Conservation (phyloP, 2,888 invertebrate species). For the Corbicula japonica region DNA sequence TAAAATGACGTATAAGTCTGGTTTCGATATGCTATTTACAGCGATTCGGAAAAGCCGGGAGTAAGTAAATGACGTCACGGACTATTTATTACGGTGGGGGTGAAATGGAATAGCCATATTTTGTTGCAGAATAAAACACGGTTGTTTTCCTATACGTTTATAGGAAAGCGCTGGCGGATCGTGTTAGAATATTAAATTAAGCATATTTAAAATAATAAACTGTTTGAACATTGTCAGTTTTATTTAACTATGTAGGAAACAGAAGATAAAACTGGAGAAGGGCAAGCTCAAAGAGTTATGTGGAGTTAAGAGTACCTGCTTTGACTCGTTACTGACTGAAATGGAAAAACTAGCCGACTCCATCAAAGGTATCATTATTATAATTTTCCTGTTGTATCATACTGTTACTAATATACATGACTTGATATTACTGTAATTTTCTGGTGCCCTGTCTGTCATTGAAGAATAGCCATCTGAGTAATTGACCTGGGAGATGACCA, state of each 20-base stretch:
- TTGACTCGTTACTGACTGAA: constrained; percentile 75
- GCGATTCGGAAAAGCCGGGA: too few species aligned
- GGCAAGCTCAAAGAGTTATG: constrained; percentile 75
- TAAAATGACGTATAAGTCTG: too few species aligned
- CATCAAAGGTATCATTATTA: constrained; percentile 57
- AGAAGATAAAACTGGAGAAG: constrained; percentile 77
- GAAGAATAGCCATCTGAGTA: background rate
- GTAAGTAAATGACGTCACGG: background rate
- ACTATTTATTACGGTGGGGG: background rate
- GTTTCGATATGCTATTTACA: too few species aligned
- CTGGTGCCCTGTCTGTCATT: background rate
- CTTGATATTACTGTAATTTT: background rate
- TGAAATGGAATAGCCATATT: background rate
- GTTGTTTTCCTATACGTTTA: background rate
- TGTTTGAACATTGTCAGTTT: too few species aligned
- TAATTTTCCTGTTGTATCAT: background rate
- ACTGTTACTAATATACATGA: background rate
- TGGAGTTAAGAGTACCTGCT: constrained; percentile 75
- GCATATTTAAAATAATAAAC: too few species aligned
- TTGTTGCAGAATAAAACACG: background rate
- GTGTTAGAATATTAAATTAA: too few species aligned
- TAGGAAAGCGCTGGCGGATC: background rate
- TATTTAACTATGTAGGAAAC: constrained; percentile 58
- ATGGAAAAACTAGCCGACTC: constrained; percentile 73
- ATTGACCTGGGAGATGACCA: background rate